Conservation (phyloP, 1,140 invertebrate species). For the Orchestia grillus region DNA sequence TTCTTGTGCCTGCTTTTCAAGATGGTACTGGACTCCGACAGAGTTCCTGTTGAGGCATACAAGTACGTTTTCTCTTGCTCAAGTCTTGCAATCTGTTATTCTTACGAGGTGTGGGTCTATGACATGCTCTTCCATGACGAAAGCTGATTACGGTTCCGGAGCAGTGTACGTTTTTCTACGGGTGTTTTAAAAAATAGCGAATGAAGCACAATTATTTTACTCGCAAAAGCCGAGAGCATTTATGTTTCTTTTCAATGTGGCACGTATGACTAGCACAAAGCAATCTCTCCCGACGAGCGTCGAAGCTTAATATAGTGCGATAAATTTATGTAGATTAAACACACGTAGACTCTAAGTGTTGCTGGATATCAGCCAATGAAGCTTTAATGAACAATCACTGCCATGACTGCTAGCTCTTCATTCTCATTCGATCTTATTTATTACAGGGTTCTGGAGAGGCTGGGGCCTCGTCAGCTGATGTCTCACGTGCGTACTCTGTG, state of each 20-base stretch:
- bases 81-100: background rate
- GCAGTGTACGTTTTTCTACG: background rate
- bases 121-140: background rate
- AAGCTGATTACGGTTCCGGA: background rate
- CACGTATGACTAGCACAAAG: background rate
- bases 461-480: conserved; percentile 90
- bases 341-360: background rate
- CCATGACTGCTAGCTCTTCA: background rate
- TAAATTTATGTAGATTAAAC: background rate
- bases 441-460: conserved; percentile 88
- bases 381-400: background rate
- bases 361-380: background rate
- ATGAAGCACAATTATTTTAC: background rate
- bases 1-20: conserved; percentile 95
- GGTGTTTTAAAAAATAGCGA: background rate
- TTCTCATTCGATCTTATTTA: background rate
- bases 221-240: background rate
- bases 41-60: conserved; percentile 92
- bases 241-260: background rate
- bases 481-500: conserved; percentile 93
- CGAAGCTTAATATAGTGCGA: background rate
- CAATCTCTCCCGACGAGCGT: background rate
- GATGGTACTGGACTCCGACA: conserved; percentile 93
- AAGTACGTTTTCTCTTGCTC: conserved; percentile 76
- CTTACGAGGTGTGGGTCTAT: background rate